phyloP scores from a whole-genome alignment of 2,888 invertebrate genomes.

The Drosophila atroscutellata region DNA sequence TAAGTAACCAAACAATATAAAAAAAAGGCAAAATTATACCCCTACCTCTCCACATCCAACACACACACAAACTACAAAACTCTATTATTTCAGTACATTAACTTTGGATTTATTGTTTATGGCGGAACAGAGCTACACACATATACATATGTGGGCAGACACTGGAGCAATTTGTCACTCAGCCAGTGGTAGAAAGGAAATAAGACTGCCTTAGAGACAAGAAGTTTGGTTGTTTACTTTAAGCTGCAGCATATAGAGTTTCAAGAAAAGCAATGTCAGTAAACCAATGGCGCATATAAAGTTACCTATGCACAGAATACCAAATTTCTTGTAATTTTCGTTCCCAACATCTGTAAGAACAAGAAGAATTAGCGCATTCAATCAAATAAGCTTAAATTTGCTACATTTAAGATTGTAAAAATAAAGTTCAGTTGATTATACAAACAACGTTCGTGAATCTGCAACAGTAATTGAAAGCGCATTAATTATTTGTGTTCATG shows the following conservation, averaged over 20 bases:
- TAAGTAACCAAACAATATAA: constrained; percentile 23
- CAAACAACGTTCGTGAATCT: background rate
- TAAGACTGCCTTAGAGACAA: constrained; percentile 30
- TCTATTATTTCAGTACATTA: constrained; percentile 76
- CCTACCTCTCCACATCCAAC: background rate
- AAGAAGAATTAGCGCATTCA: background rate
- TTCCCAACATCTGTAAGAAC: background rate
- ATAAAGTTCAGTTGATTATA: background rate
- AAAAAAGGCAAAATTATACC: constrained; percentile 8
- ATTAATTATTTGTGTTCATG: constrained; percentile 14
- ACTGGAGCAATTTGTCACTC: constrained; percentile 47
- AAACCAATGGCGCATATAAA: constrained; percentile 9
- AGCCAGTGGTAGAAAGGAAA: constrained; percentile 50
- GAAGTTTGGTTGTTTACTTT: constrained; percentile 16
- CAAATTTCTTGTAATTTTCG: background rate
- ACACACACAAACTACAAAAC: constrained; percentile 52
- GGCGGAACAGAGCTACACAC: constrained; percentile 22
- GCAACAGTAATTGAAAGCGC: constrained; percentile 27
- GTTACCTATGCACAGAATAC: constrained; percentile 7
- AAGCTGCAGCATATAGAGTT: constrained; percentile 16
- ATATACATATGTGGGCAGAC: constrained; percentile 10
- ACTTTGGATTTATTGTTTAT: constrained; percentile 74
- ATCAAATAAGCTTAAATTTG: constrained; percentile 6
- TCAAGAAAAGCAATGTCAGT: constrained; percentile 6
- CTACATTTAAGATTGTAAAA: constrained; percentile 4